Evolutionary conservation across 2,797 vertebrate species (phyloP).

Genomic region (Leptatherina wallacei): DNA sequence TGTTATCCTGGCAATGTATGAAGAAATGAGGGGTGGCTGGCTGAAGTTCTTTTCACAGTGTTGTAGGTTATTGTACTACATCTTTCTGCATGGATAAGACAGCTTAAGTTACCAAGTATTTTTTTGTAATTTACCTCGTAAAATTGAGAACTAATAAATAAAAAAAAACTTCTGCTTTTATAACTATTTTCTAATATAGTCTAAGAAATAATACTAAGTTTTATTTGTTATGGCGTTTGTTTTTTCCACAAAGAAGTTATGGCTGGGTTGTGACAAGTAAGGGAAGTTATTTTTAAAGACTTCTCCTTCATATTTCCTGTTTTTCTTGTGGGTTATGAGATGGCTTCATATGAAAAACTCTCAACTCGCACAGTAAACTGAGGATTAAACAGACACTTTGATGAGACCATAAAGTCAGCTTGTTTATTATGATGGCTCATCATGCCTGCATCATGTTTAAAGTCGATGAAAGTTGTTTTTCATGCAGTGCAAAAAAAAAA

Average conservation of each 20-base stretch:
- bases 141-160: not conserved
- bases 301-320: constrained; percentile 22
- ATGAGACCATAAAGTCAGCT: constrained; percentile 35
- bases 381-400: constrained; percentile 39
- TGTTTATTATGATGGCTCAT: constrained; percentile 47
- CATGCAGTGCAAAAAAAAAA: constrained; percentile 11
- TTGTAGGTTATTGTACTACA: not conserved
- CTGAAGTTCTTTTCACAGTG: not conserved
- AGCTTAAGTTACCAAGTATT: not conserved
- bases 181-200: not conserved
- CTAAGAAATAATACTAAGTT: not conserved
- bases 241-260: constrained; percentile 1
- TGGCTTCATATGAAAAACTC: constrained; percentile 38
- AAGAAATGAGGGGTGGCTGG: not conserved
- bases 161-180: not conserved
- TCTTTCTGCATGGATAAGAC: not conserved
- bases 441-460: constrained; percentile 15
- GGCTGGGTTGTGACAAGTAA: not conserved
- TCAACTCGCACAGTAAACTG: constrained; percentile 1
- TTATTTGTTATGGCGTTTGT: not conserved
- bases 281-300: constrained; percentile 13
- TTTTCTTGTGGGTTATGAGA: constrained; percentile 18
- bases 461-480: constrained; percentile 21
- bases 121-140: not conserved
- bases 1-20: too few relatives aligned